phyloP scores from a whole-genome alignment of 2,888 invertebrate species.

The Ceramica pisi region DNA sequence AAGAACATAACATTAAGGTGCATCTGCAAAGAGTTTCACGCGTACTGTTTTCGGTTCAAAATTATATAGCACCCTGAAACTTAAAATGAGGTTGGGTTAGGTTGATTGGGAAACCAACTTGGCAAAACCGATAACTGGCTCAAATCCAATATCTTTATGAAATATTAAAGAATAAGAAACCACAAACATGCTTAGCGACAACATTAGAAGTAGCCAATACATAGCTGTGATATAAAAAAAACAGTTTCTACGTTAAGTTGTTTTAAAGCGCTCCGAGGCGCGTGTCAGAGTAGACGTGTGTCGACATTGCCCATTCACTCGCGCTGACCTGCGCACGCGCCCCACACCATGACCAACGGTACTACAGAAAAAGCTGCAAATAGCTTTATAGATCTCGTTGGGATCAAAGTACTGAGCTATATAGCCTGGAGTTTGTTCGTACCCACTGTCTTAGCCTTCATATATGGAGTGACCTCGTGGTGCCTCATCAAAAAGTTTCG shows the following conservation, averaged over 20 bases:
- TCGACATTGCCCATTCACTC: not conserved
- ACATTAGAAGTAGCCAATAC: not conserved
- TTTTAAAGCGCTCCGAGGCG: not conserved
- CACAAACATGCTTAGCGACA: not conserved
- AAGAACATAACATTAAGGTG: too few relatives aligned
- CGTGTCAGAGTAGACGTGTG: not conserved
- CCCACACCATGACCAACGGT: slow-evolving; percentile 5
- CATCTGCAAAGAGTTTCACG: too few relatives aligned
- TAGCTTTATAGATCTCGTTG: slow-evolving; percentile 13
- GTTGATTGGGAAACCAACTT: not conserved
- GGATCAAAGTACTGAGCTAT: not conserved
- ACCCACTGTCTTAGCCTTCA: slow-evolving; percentile 7
- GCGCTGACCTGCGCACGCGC: not conserved
- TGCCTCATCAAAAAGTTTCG: slow-evolving; percentile 33
- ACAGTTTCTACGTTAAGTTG: not conserved
- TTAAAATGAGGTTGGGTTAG: too few relatives aligned
- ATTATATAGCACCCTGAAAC: too few relatives aligned
- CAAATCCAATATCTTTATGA: not conserved
- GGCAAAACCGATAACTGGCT: too few relatives aligned
- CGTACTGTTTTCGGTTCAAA: too few relatives aligned
- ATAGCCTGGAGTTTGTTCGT: slow-evolving; percentile 24
- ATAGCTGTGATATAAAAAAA: not conserved
- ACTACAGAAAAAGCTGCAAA: not conserved
- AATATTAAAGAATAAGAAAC: not conserved
- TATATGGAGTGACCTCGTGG: slow-evolving; percentile 37